Base-by-base conservation (phyloP, 2,888 invertebrate species). In the Bellardia bayeri region DNA sequence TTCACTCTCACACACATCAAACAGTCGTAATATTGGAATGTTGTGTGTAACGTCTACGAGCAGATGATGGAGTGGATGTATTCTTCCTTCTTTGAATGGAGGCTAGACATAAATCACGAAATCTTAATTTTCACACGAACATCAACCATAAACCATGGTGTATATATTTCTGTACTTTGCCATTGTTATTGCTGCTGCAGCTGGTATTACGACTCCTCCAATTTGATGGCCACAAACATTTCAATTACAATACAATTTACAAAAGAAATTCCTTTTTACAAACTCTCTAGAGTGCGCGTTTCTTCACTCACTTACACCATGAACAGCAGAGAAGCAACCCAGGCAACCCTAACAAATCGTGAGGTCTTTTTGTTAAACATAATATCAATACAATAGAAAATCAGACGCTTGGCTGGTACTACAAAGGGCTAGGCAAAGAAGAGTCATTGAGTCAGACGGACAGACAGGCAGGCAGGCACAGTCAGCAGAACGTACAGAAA, bases 121-220 rank as follows among this genome's bases (percentile, higher is more conserved):
- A 87, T 85, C 87, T 85, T 85, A 79, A 79, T 85, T 87, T 87
- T 87, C 82, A 79, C 85, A 85, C 87, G 87, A 85, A 82, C 82
- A 85, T 85, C 85, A 85, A 71, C 78, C 87, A 79, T 85, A 82
- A 82, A 82, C 68, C 74, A 81, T 68, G 42, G 63, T 5, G 63
- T 5, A 84, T 81, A 81, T 72, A 64, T 74, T 72, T 82, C 72
- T 66, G 45, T 75, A 16, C 68, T 40, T 74, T 51, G 14, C 51
- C 30, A 68, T 78, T 79, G 16, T 81, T 45, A 40, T 37, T 58
- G n/a, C 63, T 64, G 23, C 13, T 45, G 64, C 63, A 23, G 74
- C 23, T 51, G 78, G 49, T 69, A 75, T 82, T 71, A 75, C 82
- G 75, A 75, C 75, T 85, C 16, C 85, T 79, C 5, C 82, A 82